Evolutionary conservation across 2,797 vertebrate species (phyloP).

Genomic region (Notoglanidium macrostoma): DNA sequence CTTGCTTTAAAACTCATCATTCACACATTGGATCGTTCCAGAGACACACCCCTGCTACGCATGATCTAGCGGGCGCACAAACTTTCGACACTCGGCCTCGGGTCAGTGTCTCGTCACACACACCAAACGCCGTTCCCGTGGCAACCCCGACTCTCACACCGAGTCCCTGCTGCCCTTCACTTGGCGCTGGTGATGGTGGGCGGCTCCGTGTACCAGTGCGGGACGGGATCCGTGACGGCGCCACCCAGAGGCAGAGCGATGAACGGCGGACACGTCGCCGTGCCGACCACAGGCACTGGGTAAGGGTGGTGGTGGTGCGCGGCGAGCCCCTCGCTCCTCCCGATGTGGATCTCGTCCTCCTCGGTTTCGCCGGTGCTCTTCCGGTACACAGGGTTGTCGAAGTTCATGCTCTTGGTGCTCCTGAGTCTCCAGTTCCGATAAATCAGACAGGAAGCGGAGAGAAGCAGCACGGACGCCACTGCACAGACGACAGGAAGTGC

Average conservation of each 20-base stretch:
- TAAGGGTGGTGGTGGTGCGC: constrained; percentile 62
- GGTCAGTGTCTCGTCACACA: background rate
- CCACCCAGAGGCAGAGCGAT: constrained; percentile 77
- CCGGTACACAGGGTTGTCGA: constrained; percentile 97
- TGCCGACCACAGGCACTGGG: constrained; percentile 66
- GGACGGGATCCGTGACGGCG: constrained; percentile 75
- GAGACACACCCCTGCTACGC: background rate
- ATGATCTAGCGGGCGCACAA: constrained; percentile 2
- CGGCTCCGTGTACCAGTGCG: constrained; percentile 82
- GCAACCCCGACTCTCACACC: background rate
- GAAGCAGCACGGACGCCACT: constrained; percentile 89
- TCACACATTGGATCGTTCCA: background rate
- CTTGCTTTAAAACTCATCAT: background rate
- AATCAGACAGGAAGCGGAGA: constrained; percentile 87
- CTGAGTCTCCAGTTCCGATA: constrained; percentile 97
- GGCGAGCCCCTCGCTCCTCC: constrained; percentile 83
- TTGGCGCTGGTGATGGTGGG: constrained; percentile 75
- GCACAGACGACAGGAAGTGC: constrained; percentile 81
- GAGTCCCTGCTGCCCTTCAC: constrained; percentile 58
- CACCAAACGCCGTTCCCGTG: background rate
- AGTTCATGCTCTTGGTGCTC: constrained; percentile 99
- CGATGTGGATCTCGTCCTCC: constrained; percentile 97
- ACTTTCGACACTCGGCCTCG: background rate
- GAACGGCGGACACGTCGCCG: constrained; percentile 74
- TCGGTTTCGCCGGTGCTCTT: constrained; percentile 90